Base-by-base conservation (phyloP, 1,140 invertebrate species). In the Drosophila leontia region DNA sequence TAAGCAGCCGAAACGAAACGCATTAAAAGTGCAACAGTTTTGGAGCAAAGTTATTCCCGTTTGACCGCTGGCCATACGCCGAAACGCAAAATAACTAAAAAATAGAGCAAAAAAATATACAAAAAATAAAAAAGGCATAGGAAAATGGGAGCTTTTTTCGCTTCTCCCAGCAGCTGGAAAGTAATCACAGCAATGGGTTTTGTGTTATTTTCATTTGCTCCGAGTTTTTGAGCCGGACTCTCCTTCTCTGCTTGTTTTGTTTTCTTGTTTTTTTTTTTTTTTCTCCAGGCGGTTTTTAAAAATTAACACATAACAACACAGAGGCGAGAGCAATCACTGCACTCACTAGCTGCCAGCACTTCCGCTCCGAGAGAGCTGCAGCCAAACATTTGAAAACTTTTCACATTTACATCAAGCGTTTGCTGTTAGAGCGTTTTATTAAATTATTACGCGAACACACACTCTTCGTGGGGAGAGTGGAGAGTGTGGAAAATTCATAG, bases 401-500 rank as follows among this genome's bases (percentile, higher is more conserved):
- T 90, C 79, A 78, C 85, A 90, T 90, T 85, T 91, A 90, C 86
- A 90, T 90, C 82, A 88, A 90, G 81, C 75, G 85, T 82, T 78
- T 79, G 84, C 84, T 87, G 72, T 84, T 84, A 81, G 80, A 88
- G 75, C 86, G 64, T 91, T 91, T 90, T 91, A 90, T 90, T 90
- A 90, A 90, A 90, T 90, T 90, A 90, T 90, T 75, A 85, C 78
- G 58, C 74, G 61, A 56, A 71, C 53, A 86, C 58, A 75, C 82
- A 61, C 26, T 59, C 77, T 41, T 29, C 50, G 37, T 32, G 39
- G 13, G n/a, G n/a, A 19, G 37, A 7, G 17, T 3, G 9, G 12
- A 26, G 15, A 41, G 23, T 34, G 62, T 23, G n/a, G 45, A 48
- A 57, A 55, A 57, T 34, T 74, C 70, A 74, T 74, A 74, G 70